Evolutionary conservation across 2,888 invertebrate species (phyloP).

Genomic region (Cryptocheilus praepositus): DNA sequence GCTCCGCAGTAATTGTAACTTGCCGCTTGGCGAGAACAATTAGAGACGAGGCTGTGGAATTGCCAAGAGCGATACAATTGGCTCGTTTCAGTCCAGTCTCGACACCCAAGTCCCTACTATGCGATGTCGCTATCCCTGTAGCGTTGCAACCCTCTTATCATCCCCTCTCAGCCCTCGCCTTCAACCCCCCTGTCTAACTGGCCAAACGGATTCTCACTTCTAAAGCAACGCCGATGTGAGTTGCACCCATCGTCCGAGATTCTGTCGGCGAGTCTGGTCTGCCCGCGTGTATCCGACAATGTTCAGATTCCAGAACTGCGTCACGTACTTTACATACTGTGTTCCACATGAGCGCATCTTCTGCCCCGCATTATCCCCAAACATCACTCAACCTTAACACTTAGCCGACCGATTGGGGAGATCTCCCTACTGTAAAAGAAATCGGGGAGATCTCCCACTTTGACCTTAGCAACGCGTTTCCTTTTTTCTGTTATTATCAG

Average conservation of each 20-base stretch:
- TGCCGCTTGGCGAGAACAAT: conserved; percentile 43
- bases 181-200: not conserved
- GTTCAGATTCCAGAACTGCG: conserved; percentile 46
- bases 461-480: too few species aligned
- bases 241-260: conserved; percentile 44
- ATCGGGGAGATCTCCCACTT: too few species aligned
- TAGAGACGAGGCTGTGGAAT: conserved; percentile 46
- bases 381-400: too few species aligned
- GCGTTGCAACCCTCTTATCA: not conserved
- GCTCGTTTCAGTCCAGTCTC: conserved; percentile 31
- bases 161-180: conserved; percentile 8
- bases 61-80: conserved; percentile 51
- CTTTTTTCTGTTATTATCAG: too few species aligned
- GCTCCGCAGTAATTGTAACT: conserved; percentile 30
- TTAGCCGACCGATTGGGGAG: too few species aligned
- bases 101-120: conserved; percentile 17
- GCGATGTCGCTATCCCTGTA: not conserved
- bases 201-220: conserved; percentile 8
- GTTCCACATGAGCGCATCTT: conserved; percentile 10
- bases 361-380: not conserved
- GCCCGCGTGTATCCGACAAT: conserved; percentile 32
- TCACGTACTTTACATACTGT: conserved; percentile 20
- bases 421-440: too few species aligned
- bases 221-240: conserved; percentile 31
- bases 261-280: conserved; percentile 27